Conservation (phyloP, 2,888 invertebrate genomes). For the Spisula solida region DNA sequence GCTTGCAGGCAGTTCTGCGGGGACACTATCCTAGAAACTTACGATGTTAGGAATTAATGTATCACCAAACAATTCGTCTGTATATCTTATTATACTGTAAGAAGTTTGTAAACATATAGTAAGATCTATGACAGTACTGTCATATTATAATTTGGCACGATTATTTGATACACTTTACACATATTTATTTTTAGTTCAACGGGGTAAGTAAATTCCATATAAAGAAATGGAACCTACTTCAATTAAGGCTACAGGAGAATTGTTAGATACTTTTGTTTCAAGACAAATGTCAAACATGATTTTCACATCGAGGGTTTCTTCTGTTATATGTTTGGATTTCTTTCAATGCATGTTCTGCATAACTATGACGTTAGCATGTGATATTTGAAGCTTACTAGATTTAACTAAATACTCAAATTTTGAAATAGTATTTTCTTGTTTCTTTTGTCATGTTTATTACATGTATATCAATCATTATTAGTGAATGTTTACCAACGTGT, state of each 20-base stretch:
- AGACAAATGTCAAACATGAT: neutral
- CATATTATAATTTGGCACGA: neutral
- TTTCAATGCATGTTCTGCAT: neutral
- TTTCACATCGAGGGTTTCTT: neutral
- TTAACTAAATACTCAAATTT: slow-evolving; percentile 8
- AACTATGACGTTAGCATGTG: neutral
- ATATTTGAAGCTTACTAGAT: neutral
- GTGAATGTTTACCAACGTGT: no score
- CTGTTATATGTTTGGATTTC: neutral
- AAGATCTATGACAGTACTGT: neutral
- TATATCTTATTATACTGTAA: no score
- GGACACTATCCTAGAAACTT: neutral
- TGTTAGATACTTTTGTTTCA: neutral
- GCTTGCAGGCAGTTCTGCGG: neutral
- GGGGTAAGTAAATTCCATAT: neutral
- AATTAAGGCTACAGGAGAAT: neutral
- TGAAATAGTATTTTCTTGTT: neutral
- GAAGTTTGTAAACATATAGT: neutral
- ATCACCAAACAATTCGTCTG: no score
- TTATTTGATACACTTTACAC: neutral
- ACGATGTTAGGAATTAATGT: no score
- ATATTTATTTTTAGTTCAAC: neutral
- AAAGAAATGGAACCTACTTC: neutral
- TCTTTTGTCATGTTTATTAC: no score
- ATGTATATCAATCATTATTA: no score